Evolutionary conservation across 2,888 invertebrate species (phyloP), one percentile per base, ranked within the genome.

Genomic region (Emmelina monodactyla): DNA sequence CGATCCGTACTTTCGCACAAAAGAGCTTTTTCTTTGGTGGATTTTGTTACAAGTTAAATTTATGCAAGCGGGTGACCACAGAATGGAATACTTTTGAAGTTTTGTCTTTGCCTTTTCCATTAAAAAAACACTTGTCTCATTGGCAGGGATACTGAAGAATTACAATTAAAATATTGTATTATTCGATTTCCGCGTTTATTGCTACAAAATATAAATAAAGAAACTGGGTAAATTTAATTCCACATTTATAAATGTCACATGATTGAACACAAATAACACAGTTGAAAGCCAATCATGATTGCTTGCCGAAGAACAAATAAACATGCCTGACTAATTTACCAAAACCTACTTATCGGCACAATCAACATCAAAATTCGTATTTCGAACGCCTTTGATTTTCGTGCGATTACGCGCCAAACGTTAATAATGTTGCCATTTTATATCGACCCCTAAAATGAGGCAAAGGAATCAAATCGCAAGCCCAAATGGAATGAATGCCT

Each of bases 41-140:
- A 32, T 48, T 51, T 57, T 25, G 25, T n/a, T 25, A 25, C n/a
- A 7, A n/a, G 25, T 25, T 3, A 25, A 25, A 25, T 75, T 75
- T 73, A 75, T 76, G 76, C 75, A 73, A 76, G 72, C 70, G 76
- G n/a, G n/a, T 25, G 25, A 11, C n/a, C 25, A 25, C n/a, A n/a
- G n/a, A n/a, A n/a, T n/a, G n/a, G n/a, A n/a, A n/a, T n/a, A n/a
- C n/a, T n/a, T n/a, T n/a, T n/a, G n/a, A n/a, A n/a, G n/a, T 4
- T 11, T 25, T 25, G 25, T 9, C 5, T 25, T 25, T 3, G 11
- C 6, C 4, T 25, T 25, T 25, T 25, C n/a, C 9, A 25, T 25
- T 10, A 7, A n/a, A 25, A 25, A n/a, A n/a, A n/a, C n/a, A n/a
- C n/a, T n/a, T n/a, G n/a, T n/a, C n/a, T n/a, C n/a, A n/a, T n/a